Conservation (phyloP, 2,113 vertebrate species). For the Nothocercus nigrocapillus region DNA sequence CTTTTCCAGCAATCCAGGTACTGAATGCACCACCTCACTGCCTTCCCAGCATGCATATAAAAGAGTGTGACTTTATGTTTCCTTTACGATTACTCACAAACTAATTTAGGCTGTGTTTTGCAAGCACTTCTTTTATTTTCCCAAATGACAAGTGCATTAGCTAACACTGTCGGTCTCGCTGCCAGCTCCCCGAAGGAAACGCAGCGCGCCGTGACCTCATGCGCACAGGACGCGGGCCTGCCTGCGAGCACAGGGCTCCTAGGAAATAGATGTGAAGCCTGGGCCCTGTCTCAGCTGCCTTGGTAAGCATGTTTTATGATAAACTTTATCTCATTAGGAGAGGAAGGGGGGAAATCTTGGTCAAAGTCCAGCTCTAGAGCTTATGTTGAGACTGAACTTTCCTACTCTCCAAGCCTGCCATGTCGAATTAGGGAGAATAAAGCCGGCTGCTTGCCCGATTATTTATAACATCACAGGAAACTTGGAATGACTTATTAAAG, state of each 20-base stretch:
- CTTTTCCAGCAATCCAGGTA: conserved; percentile 13
- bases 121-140: conserved; percentile 53
- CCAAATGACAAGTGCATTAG: conserved; percentile 75
- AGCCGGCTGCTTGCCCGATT: conserved; percentile 74
- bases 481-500: conserved; percentile 81
- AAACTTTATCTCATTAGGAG: conserved; percentile 70
- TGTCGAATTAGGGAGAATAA: conserved; percentile 82
- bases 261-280: conserved; percentile 68
- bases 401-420: conserved; percentile 71
- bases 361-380: conserved; percentile 67
- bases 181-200: conserved; percentile 57
- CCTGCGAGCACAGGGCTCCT: conserved; percentile 19
- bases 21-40: neutral
- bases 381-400: conserved; percentile 75
- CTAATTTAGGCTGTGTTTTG: conserved; percentile 71
- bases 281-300: conserved; percentile 51
- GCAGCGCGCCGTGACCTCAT: conserved; percentile 70
- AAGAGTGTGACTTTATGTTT: conserved; percentile 62
- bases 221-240: neutral
- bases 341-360: conserved; percentile 57
- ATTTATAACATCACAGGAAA: conserved; percentile 85
- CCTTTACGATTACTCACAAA: conserved; percentile 68
- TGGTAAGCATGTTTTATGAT: conserved; percentile 60
- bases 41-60: conserved; percentile 11
- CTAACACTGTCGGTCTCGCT: conserved; percentile 63